phyloP scores from a whole-genome alignment of 2,888 invertebrate genomes.

The Alloscopus bannaensis region DNA sequence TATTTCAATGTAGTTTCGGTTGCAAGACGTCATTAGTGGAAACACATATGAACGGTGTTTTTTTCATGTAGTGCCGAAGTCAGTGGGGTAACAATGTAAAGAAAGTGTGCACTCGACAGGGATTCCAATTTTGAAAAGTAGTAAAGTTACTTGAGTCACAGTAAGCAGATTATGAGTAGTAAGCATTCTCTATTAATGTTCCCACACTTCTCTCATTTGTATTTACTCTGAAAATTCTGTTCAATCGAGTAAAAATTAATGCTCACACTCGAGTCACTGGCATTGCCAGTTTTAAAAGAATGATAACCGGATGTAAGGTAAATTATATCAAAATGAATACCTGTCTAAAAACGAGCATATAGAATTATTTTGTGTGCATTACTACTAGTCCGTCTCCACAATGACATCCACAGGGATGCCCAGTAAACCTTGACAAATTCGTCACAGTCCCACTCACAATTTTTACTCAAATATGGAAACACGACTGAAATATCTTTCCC shows the following conservation, averaged over 20 bases:
- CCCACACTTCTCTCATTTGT: constrained; percentile 15
- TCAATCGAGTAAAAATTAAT: too few species aligned
- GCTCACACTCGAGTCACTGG: too few species aligned
- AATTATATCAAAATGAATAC: constrained; percentile 23
- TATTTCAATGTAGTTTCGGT: too few species aligned
- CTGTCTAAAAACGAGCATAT: neutral
- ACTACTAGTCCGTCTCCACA: constrained; percentile 27
- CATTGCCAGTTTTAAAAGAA: constrained; percentile 12
- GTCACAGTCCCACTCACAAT: constrained; percentile 16
- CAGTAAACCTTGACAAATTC: constrained; percentile 33
- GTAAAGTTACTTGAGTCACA: neutral
- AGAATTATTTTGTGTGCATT: neutral
- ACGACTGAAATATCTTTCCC: neutral
- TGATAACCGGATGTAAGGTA: constrained; percentile 44
- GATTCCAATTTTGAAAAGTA: constrained; percentile 18
- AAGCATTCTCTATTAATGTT: constrained; percentile 37
- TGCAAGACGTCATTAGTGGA: constrained; percentile 26
- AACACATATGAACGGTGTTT: too few species aligned
- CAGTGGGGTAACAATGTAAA: too few species aligned
- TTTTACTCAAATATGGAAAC: constrained; percentile 53
- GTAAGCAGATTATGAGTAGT: constrained; percentile 19
- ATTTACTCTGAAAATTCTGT: too few species aligned
- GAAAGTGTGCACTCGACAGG: constrained; percentile 48
- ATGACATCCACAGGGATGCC: constrained; percentile 35
- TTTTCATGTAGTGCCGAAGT: too few species aligned